phyloP scores from a whole-genome alignment of 1,140 invertebrate species.

The Mesaphorura yosii region DNA sequence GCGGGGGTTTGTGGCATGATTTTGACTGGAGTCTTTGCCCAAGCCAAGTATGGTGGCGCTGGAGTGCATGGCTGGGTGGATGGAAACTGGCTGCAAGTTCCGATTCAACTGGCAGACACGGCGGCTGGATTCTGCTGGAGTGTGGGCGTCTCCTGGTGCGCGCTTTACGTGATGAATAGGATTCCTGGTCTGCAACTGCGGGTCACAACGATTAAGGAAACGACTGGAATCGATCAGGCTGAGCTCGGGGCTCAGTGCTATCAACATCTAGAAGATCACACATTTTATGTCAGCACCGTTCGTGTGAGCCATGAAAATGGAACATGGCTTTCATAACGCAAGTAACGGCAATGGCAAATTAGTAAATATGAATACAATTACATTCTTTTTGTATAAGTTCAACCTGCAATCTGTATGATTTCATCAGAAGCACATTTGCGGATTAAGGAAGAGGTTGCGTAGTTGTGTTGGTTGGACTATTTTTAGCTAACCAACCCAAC shows the following conservation, averaged over 20 bases:
- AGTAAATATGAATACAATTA: too few relatives aligned
- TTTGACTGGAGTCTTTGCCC: slow-evolving; percentile 1
- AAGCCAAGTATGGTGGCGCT: slow-evolving; percentile 1
- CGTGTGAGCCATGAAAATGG: too few relatives aligned
- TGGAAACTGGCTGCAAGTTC: slow-evolving; percentile 6
- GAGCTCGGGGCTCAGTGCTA: slow-evolving; percentile 7
- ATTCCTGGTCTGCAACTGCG: slow-evolving; percentile 5
- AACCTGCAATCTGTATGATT: too few relatives aligned
- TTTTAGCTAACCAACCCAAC: too few relatives aligned
- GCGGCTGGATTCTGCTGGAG: neutral
- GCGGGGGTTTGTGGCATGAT: slow-evolving; percentile 5
- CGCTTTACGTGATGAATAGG: slow-evolving; percentile 1
- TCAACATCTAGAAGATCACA: slow-evolving; percentile 3
- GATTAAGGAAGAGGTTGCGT: too few relatives aligned
- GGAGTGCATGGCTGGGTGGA: slow-evolving; percentile 4
- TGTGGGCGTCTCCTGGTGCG: neutral
- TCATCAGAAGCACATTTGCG: too few relatives aligned
- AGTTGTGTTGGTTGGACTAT: too few relatives aligned
- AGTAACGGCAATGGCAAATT: too few relatives aligned
- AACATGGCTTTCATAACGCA: too few relatives aligned
- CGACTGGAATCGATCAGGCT: slow-evolving; percentile 1
- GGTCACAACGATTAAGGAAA: neutral
- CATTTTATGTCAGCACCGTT: too few relatives aligned
- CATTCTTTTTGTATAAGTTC: too few relatives aligned
- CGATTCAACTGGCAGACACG: slow-evolving; percentile 3